Evolutionary conservation across 2,888 invertebrate species (phyloP), one percentile per base, ranked within the genome.

Genomic region (Andrena dorsata): DNA sequence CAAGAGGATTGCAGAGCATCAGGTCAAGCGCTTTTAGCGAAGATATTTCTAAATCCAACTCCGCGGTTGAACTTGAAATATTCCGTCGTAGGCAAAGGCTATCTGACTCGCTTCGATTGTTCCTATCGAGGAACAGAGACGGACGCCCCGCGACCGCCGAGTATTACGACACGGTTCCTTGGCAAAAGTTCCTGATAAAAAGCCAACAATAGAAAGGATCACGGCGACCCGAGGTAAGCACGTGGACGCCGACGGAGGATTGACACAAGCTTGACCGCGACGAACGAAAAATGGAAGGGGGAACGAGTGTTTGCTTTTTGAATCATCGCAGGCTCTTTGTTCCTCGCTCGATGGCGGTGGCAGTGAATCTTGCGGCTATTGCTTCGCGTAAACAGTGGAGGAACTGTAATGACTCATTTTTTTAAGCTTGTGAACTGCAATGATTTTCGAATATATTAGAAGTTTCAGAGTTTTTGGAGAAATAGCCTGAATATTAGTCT

Each of bases 1-100:
- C 56, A 20, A 26, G 23, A 56, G 23, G 23, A 56, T 64, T 26
- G 26, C 8, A 10, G 4, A 32, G 16, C 3, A 41, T 65, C 53
- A 16, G 41, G 28, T 41, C 26, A 70, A 49, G 28, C 56, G 23
- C 13, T 60, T 47, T 65, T 64, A 20, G n/a, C 65, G 16, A 23
- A 61, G 65, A 71, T 64, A 60, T 32, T 41, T 63, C 64, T 64
- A 74, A 70, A 65, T 64, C 30, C 64, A 58, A 61, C 65, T 10
- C 58, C 41, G 51, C 20, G 26, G 60, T 69, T 81, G 79, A 81
- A 81, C 81, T 81, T 79, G 81, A 66, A 79, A 66, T 61, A 66
- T 66, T 78, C 70, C 69, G 79, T 47, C 65, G 69, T 74, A 81
- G 74, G 47, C 79, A 61, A 32, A 65, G 74, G 74, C 65, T 78